Conservation (phyloP, 2,888 invertebrate genomes). For the Lycaena phlaeas region DNA sequence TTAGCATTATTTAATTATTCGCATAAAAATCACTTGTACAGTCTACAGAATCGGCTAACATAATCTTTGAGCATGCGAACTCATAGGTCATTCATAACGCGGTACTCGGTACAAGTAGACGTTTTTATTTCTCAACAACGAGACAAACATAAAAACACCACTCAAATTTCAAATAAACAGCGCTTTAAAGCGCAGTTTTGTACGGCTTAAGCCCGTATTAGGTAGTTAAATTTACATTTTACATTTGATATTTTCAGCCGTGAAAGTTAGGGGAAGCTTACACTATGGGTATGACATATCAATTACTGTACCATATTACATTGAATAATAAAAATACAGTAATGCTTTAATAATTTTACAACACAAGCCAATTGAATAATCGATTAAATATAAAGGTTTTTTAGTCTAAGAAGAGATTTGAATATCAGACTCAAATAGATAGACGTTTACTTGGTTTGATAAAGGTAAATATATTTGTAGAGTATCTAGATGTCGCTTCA, state of each 20-base stretch:
- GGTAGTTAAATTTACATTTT: slow-evolving; percentile 70
- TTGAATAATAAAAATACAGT: no score
- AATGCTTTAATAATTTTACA: no score
- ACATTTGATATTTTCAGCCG: slow-evolving; percentile 67
- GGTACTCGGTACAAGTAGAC: slow-evolving; percentile 45
- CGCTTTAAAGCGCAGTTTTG: slow-evolving; percentile 53
- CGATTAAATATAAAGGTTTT: no score
- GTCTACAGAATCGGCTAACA: background rate
- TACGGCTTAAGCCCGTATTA: slow-evolving; percentile 55
- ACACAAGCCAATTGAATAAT: no score
- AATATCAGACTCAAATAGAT: no score
- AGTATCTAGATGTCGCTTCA: no score
- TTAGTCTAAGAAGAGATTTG: no score
- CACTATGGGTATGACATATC: slow-evolving; percentile 39
- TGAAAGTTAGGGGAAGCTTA: slow-evolving; percentile 43
- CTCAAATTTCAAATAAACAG: slow-evolving; percentile 62
- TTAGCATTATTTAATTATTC: no score
- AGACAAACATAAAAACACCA: slow-evolving; percentile 63
- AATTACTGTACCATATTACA: background rate
- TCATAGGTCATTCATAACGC: slow-evolving; percentile 63
- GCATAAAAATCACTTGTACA: no score
- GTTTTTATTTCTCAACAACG: slow-evolving; percentile 61
- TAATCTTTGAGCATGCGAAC: slow-evolving; percentile 26
- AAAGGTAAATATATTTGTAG: no score
- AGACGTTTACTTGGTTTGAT: no score